phyloP scores from a whole-genome alignment of 2,113 vertebrate genomes.

The Epinephelus moara region DNA sequence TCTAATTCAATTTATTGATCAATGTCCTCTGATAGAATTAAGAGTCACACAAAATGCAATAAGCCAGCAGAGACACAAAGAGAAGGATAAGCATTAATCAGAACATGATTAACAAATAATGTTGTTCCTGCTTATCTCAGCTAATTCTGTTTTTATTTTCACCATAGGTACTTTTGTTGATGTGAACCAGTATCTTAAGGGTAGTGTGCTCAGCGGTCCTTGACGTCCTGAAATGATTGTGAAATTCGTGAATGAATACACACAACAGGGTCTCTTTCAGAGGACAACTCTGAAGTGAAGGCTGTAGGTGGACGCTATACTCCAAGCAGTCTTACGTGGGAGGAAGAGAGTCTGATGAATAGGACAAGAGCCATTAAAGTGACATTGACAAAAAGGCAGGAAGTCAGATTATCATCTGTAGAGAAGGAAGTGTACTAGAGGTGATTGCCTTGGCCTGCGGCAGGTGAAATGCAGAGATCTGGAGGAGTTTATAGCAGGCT shows the following conservation, averaged over 20 bases:
- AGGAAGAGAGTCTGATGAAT: slow-evolving; percentile 57
- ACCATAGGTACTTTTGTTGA: not conserved
- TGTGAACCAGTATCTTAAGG: not conserved
- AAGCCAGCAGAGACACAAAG: slow-evolving; percentile 32
- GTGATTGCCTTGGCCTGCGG: slow-evolving; percentile 48
- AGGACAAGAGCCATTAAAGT: slow-evolving; percentile 56
- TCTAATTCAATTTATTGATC: slow-evolving; percentile 61
- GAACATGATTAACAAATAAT: not conserved
- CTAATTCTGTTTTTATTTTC: not conserved
- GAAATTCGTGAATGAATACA: slow-evolving; percentile 26
- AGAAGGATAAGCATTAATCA: slow-evolving; percentile 41
- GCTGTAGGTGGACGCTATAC: not conserved
- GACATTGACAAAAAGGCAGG: slow-evolving; percentile 75
- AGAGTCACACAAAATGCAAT: slow-evolving; percentile 40
- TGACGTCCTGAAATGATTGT: slow-evolving; percentile 17
- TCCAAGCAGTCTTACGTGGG: slow-evolving; percentile 21
- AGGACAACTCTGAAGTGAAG: not conserved
- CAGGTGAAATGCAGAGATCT: slow-evolving; percentile 53
- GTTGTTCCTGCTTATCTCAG: not conserved
- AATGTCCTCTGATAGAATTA: slow-evolving; percentile 55
- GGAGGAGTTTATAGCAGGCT: slow-evolving; percentile 14
- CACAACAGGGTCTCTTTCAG: not conserved
- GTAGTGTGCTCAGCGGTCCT: slow-evolving; percentile 9
- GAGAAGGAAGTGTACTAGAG: slow-evolving; percentile 49
- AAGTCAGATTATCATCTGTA: slow-evolving; percentile 67